Conservation (phyloP, 2,888 invertebrate genomes). For the Melanchra persicariae region DNA sequence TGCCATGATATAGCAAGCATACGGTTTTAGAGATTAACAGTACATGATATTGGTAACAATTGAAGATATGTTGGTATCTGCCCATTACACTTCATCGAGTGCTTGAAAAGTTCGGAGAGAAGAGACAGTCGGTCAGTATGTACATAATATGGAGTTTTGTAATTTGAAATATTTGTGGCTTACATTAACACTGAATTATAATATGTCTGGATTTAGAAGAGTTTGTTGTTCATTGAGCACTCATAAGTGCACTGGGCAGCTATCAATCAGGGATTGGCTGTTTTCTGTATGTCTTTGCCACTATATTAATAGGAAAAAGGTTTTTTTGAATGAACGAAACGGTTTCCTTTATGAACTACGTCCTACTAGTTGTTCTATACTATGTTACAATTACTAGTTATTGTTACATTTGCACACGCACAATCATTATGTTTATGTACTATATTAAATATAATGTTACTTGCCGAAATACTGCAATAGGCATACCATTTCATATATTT, state of each 20-base stretch:
- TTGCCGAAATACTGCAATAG: constrained; percentile 68
- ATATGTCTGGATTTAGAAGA: background rate
- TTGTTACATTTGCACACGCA: constrained; percentile 68
- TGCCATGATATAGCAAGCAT: constrained; percentile 16
- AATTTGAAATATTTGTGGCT: constrained; percentile 39
- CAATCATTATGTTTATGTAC: constrained; percentile 65
- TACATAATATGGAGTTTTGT: constrained; percentile 23
- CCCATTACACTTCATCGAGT: constrained; percentile 25
- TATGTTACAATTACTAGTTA: constrained; percentile 54
- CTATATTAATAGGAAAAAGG: constrained; percentile 11
- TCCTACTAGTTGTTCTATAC: constrained; percentile 50
- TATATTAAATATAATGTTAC: constrained; percentile 66
- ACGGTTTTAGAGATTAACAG: constrained; percentile 43
- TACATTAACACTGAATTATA: constrained; percentile 20
- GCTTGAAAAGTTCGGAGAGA: constrained; percentile 15
- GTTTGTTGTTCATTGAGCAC: constrained; percentile 14
- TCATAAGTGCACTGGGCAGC: constrained; percentile 34
- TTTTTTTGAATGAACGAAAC: constrained; percentile 27
- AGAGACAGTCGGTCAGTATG: constrained; percentile 20
- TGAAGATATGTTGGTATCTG: constrained; percentile 47
- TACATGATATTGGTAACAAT: constrained; percentile 48
- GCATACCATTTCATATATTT: constrained; percentile 65
- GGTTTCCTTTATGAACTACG: constrained; percentile 32
- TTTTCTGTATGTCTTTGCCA: constrained; percentile 41
- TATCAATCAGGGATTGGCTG: constrained; percentile 29